Conservation (phyloP, 2,888 invertebrate species). For the Seira musarum region DNA sequence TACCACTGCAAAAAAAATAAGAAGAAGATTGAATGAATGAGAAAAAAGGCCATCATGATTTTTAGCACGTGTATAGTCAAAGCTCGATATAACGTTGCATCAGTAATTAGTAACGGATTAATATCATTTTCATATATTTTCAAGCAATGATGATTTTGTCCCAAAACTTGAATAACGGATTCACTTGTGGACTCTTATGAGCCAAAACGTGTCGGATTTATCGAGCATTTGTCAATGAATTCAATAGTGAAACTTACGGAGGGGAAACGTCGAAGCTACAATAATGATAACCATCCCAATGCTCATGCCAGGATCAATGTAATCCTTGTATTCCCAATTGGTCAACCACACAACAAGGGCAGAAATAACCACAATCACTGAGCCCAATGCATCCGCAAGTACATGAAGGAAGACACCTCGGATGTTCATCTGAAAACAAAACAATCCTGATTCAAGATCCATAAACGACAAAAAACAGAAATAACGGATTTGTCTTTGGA, state of each 20-base stretch:
- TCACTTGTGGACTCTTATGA: too few species aligned
- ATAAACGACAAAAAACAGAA: too few species aligned
- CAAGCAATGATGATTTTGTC: neutral
- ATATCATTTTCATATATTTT: too few species aligned
- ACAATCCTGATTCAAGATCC: slow-evolving; percentile 17
- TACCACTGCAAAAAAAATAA: too few species aligned
- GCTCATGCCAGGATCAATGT: slow-evolving; percentile 95
- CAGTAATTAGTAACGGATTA: neutral
- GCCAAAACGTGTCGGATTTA: too few species aligned
- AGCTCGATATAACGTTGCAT: neutral
- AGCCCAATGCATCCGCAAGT: slow-evolving; percentile 96
- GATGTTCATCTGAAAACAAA: slow-evolving; percentile 91
- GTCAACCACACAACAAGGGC: slow-evolving; percentile 83
- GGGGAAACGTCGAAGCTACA: slow-evolving; percentile 90
- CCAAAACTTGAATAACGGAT: too few species aligned
- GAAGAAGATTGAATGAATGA: too few species aligned
- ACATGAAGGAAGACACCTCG: slow-evolving; percentile 96
- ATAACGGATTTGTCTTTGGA: too few species aligned
- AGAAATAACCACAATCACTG: slow-evolving; percentile 90
- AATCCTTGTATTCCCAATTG: slow-evolving; percentile 81
- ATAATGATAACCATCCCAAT: slow-evolving; percentile 89
- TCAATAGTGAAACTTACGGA: slow-evolving; percentile 72
- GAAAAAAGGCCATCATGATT: too few species aligned
- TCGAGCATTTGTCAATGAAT: too few species aligned
- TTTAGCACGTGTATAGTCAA: too few species aligned